Conservation (phyloP, 1,140 invertebrate genomes). For the Scaptodrosophila lebanonensis region DNA sequence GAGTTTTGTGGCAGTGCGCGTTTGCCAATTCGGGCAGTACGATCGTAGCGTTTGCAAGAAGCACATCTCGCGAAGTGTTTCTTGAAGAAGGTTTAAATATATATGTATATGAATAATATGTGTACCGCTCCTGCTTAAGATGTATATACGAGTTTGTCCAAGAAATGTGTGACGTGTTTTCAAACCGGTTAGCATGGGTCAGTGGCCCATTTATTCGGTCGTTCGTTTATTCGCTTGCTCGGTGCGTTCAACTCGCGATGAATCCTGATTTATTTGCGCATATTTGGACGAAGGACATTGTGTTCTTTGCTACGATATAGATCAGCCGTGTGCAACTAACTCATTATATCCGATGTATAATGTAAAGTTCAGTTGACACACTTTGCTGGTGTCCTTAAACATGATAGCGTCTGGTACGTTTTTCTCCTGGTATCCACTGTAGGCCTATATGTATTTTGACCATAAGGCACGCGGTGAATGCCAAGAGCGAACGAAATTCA, state of each 20-base stretch:
- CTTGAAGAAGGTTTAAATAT: conserved; percentile 6
- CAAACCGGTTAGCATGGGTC: conserved; percentile 29
- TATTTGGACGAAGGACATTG: conserved; percentile 19
- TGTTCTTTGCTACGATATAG: neutral
- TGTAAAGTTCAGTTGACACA: conserved; percentile 5
- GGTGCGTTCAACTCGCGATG: no score
- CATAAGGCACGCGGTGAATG: conserved; percentile 98
- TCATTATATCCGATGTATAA: conserved; percentile 11
- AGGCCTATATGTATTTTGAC: conserved; percentile 88
- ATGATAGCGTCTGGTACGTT: conserved; percentile 74
- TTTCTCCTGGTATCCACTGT: conserved; percentile 92
- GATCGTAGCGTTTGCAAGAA: conserved; percentile 40
- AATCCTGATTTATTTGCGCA: neutral
- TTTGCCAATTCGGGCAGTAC: conserved; percentile 55
- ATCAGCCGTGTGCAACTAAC: conserved; percentile 33
- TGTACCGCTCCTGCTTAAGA: neutral
- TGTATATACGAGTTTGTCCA: neutral
- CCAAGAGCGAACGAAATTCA: conserved; percentile 90
- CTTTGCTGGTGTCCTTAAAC: conserved; percentile 1
- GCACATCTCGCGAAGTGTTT: conserved; percentile 9
- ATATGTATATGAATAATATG: no score
- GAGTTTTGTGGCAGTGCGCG: conserved; percentile 60
- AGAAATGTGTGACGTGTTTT: neutral
- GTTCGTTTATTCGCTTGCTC: no score
- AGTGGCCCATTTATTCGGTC: conserved; percentile 1